These are phyloP conservation scores for Hirtodrosophila cameraria DNA, from an alignment of 2,888 invertebrate genomes.

Conservation along the genomic window DNA sequence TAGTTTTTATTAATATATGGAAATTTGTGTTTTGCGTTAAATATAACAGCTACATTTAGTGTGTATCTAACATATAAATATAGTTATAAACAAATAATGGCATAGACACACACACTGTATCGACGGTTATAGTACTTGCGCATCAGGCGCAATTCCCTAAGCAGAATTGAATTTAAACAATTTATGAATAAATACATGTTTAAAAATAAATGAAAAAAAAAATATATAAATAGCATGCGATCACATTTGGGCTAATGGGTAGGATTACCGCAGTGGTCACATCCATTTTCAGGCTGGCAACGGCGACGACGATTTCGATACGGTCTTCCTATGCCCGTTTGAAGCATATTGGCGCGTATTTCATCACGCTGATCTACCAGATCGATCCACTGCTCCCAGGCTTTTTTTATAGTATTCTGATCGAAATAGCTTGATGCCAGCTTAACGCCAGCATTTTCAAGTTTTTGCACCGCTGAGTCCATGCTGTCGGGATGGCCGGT, in stretches of 20 bases:
- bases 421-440: not conserved
- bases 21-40: slow-evolving; percentile 14
- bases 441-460: not conserved
- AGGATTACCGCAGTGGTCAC: too few relatives aligned
- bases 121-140: not conserved
- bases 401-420: not conserved
- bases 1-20: slow-evolving; percentile 10
- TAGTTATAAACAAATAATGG: slow-evolving; percentile 2
- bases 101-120: not conserved
- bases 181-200: not conserved
- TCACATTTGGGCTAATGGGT: too few relatives aligned
- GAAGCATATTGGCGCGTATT: slow-evolving; percentile 7
- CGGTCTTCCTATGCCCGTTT: not conserved
- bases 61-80: slow-evolving; percentile 1
- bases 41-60: slow-evolving; percentile 1
- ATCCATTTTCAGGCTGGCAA: too few relatives aligned
- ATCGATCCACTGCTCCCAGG: slow-evolving; percentile 14
- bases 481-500: not conserved
- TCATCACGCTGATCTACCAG: slow-evolving; percentile 8
- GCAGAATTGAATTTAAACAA: slow-evolving; percentile 5
- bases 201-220: not conserved
- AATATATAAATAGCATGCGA: too few relatives aligned
- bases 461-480: not conserved
- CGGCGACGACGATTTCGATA: not conserved
- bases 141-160: slow-evolving; percentile 4